Percentiles rank a stretch among this genome's conserved stretches.
phyloP scores from a whole-genome alignment of 37 sponge, comb jelly and placozoan species.

The Halisarca cf. caerulea region DNA sequence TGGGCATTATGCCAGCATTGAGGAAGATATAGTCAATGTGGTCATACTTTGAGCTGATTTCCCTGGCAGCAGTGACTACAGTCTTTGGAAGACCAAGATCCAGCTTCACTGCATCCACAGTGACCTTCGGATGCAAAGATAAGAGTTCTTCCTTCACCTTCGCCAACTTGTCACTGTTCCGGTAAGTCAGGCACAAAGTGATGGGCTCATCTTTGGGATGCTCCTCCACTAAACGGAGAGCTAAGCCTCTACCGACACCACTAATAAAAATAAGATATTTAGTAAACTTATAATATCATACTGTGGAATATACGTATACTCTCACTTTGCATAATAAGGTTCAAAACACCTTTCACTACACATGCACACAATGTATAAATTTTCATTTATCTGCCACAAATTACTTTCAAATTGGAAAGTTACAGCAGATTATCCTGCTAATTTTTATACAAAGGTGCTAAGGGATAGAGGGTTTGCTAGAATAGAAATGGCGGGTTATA shows the following conservation, averaged over 20 bases:
- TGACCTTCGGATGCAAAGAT: constrained; percentile 11
- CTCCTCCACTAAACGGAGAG: constrained; percentile 48
- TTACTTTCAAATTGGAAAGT: no score
- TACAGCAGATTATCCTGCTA: no score
- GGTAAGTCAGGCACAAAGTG: constrained; percentile 56
- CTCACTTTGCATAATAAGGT: no score
- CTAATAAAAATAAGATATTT: no score
- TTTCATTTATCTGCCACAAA: no score
- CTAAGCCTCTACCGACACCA: constrained; percentile 54
- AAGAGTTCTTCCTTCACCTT: constrained; percentile 41
- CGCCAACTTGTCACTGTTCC: constrained; percentile 50
- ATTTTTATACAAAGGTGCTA: no score
- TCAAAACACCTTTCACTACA: no score
- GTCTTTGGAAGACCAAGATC: constrained; percentile 42
- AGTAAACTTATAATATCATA: no score
- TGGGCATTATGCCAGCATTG: constrained; percentile 78
- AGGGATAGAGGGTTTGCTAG: no score
- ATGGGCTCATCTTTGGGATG: neutral
- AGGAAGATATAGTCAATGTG: constrained; percentile 45
- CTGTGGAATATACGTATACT: no score
- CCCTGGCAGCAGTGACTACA: constrained; percentile 33
- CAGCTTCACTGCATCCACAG: constrained; percentile 45
- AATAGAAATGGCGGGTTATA: no score
- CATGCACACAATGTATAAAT: no score
- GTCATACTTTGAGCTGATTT: constrained; percentile 51